Percentiles rank a stretch among this genome's conserved stretches.
phyloP scores from a whole-genome alignment of 2,113 vertebrate genomes.

The Capreolus pygargus region DNA sequence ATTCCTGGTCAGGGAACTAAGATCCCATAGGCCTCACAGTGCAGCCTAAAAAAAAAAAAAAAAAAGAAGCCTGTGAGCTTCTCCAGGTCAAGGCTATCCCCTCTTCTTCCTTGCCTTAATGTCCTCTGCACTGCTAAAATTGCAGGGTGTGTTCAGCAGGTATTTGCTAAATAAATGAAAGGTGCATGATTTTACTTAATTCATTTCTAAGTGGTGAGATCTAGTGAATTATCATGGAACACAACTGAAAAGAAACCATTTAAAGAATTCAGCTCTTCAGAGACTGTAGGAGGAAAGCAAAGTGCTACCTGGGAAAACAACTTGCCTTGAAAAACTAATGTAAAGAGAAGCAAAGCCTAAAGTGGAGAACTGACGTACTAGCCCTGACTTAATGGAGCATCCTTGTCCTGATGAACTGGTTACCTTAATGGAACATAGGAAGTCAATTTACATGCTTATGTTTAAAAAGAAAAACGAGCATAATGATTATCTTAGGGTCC shows the following conservation, averaged over 20 bases:
- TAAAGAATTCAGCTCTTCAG: neutral
- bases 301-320: neutral
- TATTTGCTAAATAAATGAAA: neutral
- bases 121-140: neutral
- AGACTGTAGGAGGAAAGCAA: neutral
- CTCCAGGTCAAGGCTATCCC: neutral
- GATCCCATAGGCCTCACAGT: neutral
- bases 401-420: neutral
- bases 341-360: neutral
- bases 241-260: neutral
- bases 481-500: neutral
- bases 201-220: neutral
- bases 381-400: neutral
- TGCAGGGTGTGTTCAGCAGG: neutral
- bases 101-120: neutral
- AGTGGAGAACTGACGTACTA: neutral
- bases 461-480: neutral
- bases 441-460: neutral
- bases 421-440: neutral
- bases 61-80: neutral
- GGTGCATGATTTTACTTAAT: neutral
- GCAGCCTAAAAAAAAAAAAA: neutral
- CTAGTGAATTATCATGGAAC: neutral
- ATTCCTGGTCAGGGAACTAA: neutral
- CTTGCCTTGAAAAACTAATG: neutral